Percentiles rank a stretch among this genome's conserved stretches.
Evolutionary conservation across 2,888 invertebrate species (phyloP).

Genomic region (Acholoe squamosa): DNA sequence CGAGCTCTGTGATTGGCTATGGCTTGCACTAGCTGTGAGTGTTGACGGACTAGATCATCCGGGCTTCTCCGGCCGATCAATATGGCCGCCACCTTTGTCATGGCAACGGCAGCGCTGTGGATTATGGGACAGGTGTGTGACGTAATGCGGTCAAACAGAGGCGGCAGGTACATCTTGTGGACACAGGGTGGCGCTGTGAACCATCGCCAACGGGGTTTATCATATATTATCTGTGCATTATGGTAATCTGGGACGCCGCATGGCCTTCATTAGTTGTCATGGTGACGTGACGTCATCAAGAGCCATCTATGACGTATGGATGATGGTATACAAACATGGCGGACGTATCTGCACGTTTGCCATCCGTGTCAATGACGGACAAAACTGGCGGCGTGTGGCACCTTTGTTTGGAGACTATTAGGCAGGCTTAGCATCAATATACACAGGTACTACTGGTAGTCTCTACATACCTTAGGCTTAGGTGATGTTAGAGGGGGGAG

Average conservation of each 20-base stretch:
- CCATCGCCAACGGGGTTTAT: constrained; percentile 28
- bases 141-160: constrained; percentile 47
- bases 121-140: constrained; percentile 55
- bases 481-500: too few species aligned
- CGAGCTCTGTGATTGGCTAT: background rate
- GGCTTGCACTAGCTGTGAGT: background rate
- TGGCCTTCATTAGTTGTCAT: constrained; percentile 35
- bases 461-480: too few species aligned
- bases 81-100: constrained; percentile 53
- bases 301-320: constrained; percentile 14
- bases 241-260: constrained; percentile 25
- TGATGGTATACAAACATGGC: background rate
- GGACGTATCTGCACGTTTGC: constrained; percentile 10
- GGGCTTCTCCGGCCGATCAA: constrained; percentile 12
- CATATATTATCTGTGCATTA: constrained; percentile 57
- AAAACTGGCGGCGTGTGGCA: background rate
- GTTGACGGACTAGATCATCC: constrained; percentile 36
- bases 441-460: too few species aligned
- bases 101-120: constrained; percentile 14
- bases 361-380: background rate
- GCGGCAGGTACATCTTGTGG: constrained; percentile 45
- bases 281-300: constrained; percentile 37
- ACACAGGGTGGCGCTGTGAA: constrained; percentile 8
- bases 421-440: background rate
- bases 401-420: background rate